Percentiles rank a stretch among this genome's conserved stretches.
Evolutionary conservation across 1,140 invertebrate genomes (phyloP).

Genomic region (Euglossa dilemma): DNA sequence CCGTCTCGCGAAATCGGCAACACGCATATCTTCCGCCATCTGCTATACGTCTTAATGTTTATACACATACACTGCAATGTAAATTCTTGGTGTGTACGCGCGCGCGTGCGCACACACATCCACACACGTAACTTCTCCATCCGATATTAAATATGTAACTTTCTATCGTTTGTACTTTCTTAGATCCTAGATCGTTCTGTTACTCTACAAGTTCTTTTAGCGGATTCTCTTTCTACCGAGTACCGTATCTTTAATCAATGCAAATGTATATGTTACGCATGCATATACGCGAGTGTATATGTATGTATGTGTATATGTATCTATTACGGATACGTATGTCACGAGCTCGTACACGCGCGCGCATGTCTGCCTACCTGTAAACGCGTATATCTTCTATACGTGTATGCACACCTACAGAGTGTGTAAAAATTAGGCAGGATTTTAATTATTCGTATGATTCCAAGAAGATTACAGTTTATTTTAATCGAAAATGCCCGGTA

Average conservation of each 20-base stretch:
- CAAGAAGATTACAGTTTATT: no score
- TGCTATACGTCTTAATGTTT: slow-evolving; percentile 59
- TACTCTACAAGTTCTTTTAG: slow-evolving; percentile 52
- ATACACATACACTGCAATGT: background rate
- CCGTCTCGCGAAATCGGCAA: no score
- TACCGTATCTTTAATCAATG: slow-evolving; percentile 49
- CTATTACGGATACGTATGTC: background rate
- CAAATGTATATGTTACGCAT: slow-evolving; percentile 18
- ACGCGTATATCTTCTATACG: background rate
- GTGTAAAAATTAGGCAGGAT: no score
- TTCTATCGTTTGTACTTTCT: slow-evolving; percentile 50
- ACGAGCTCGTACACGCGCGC: no score
- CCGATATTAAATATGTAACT: slow-evolving; percentile 58
- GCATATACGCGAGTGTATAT: slow-evolving; percentile 28
- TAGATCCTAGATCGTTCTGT: slow-evolving; percentile 42
- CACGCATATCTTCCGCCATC: background rate
- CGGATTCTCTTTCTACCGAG: slow-evolving; percentile 62
- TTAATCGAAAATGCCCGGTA: no score
- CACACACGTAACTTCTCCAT: slow-evolving; percentile 27
- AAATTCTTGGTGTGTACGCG: background rate
- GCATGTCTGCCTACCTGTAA: no score
- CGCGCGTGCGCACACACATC: background rate
- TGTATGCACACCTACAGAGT: background rate
- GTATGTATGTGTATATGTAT: slow-evolving; percentile 39
- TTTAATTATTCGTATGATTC: no score